Evolutionary conservation across 2,113 vertebrate genomes (phyloP).

Genomic region (Theropithecus gelada): DNA sequence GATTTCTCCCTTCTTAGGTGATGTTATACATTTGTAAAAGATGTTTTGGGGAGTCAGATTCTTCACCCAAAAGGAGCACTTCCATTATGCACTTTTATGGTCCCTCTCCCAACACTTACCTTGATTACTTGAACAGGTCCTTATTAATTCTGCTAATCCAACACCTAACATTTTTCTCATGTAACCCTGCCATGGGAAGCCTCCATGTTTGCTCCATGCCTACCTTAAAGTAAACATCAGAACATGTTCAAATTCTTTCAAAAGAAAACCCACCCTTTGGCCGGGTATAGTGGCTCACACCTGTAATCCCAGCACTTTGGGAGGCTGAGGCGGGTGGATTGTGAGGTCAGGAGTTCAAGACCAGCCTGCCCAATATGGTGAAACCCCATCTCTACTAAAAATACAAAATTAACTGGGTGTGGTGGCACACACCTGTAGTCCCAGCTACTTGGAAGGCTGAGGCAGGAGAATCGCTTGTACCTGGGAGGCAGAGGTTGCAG

Average conservation of each 20-base stretch:
- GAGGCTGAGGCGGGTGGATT: no score
- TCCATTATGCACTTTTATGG: neutral
- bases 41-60: neutral
- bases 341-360: no score
- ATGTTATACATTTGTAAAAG: neutral
- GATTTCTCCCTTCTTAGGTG: neutral
- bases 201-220: neutral
- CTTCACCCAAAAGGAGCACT: neutral
- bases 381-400: no score
- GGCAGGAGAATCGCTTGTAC: no score
- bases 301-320: no score
- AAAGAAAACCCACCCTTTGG: constrained; percentile 33
- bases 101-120: neutral
- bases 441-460: no score
- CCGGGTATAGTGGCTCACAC: no score
- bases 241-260: neutral
- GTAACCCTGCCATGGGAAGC: neutral
- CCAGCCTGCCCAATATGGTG: no score
- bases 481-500: no score
- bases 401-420: no score
- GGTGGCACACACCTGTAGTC: no score
- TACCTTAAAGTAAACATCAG: neutral
- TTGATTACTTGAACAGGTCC: neutral
- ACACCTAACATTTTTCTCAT: neutral
- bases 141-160: neutral